phyloP scores from a whole-genome alignment of 2,888 invertebrate genomes.

The Drosophila algonquin region DNA sequence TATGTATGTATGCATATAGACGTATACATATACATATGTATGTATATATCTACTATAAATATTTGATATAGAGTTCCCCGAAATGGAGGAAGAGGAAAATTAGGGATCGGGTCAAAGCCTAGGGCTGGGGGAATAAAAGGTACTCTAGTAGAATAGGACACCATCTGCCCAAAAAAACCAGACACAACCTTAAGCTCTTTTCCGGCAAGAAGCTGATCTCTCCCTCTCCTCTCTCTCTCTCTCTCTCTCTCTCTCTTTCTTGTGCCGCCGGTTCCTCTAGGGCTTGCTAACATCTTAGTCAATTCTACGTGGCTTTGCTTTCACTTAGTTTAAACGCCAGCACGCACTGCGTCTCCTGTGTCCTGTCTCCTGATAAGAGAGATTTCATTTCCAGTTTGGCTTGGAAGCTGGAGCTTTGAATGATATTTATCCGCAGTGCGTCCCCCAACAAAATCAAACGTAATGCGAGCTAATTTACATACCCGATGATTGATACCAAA shows the following conservation, averaged over 20 bases:
- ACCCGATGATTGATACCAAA: conserved; percentile 1
- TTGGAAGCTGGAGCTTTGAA: not conserved
- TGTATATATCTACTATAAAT: conserved; percentile 3
- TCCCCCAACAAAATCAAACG: conserved; percentile 34
- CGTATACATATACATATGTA: not conserved
- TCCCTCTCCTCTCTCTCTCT: conserved; percentile 3
- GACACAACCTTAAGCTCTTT: conserved; percentile 60
- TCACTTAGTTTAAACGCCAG: conserved; percentile 8
- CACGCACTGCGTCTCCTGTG: conserved; percentile 32
- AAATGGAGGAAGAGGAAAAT: not conserved
- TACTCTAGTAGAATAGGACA: not conserved
- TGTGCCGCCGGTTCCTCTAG: conserved; percentile 9
- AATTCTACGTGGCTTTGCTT: conserved; percentile 50
- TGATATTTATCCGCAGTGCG: conserved; percentile 36
- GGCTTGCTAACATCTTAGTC: conserved; percentile 41
- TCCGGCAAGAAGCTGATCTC: not conserved
- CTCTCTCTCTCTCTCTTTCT: conserved; percentile 15
- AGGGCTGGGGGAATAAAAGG: not conserved
- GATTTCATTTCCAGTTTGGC: not conserved
- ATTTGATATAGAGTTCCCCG: not conserved
- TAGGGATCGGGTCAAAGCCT: not conserved
- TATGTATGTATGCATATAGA: conserved; percentile 15
- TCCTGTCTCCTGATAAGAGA: too few relatives aligned
- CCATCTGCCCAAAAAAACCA: not conserved
- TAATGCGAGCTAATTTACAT: conserved; percentile 21